Evolutionary conservation across 1,140 invertebrate species (phyloP).

Genomic region (Lasioglossum baleicum): DNA sequence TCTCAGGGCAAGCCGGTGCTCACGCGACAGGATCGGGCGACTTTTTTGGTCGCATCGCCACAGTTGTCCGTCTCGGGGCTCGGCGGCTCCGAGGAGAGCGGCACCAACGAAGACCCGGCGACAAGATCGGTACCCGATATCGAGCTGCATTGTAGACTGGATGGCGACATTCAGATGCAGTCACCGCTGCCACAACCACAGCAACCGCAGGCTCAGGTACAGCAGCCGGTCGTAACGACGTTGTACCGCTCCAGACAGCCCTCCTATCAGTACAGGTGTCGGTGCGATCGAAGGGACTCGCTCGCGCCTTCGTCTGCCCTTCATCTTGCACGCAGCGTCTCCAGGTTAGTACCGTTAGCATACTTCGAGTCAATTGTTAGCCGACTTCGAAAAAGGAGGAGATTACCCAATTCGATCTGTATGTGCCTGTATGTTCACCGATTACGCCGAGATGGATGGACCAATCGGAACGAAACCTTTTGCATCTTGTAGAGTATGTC

Average conservation of each 20-base stretch:
- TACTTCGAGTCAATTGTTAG: too few species aligned
- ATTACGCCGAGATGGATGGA: too few species aligned
- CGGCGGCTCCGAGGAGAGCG: slow-evolving; percentile 89
- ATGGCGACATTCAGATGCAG: slow-evolving; percentile 69
- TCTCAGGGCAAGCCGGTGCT: slow-evolving; percentile 86
- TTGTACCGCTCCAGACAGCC: slow-evolving; percentile 70
- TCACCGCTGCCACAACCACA: slow-evolving; percentile 81
- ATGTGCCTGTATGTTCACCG: too few species aligned
- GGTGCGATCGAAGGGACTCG: slow-evolving; percentile 87
- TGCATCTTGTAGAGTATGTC: too few species aligned
- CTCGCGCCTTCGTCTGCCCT: slow-evolving; percentile 87
- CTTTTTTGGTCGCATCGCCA: slow-evolving; percentile 85
- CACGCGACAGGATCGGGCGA: slow-evolving; percentile 90
- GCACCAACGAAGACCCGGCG: slow-evolving; percentile 83
- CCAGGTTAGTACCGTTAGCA: slow-evolving; percentile 75
- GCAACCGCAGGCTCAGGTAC: slow-evolving; percentile 61
- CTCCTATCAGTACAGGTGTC: slow-evolving; percentile 79
- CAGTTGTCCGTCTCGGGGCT: slow-evolving; percentile 86
- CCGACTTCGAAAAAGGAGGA: too few species aligned
- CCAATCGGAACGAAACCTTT: too few species aligned
- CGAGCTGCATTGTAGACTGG: slow-evolving; percentile 88
- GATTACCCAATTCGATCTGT: too few species aligned
- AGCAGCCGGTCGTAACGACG: slow-evolving; percentile 54
- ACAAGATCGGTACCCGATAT: slow-evolving; percentile 93
- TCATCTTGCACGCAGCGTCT: slow-evolving; percentile 87